phyloP scores from a whole-genome alignment of 2,797 vertebrate species.

The Lagodon rhomboides region DNA sequence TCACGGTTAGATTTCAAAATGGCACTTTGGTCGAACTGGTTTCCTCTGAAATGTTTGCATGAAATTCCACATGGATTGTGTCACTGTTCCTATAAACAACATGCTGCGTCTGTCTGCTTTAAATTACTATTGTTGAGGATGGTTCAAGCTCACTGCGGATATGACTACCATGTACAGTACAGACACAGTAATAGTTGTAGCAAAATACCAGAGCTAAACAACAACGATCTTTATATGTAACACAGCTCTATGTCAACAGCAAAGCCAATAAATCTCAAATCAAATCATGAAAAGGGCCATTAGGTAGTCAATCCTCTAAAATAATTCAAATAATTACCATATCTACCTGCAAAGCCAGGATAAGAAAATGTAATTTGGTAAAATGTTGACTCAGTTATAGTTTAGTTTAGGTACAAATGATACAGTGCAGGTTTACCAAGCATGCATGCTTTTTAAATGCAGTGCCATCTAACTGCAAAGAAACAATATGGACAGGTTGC shows the following conservation, averaged over 20 bases:
- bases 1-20: constrained; percentile 22
- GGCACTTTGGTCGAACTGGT: not conserved
- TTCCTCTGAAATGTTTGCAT: not conserved
- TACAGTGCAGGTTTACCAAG: not conserved
- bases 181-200: constrained; percentile 14
- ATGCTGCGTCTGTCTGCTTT: constrained; percentile 29
- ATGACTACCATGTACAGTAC: constrained; percentile 2
- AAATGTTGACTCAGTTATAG: not conserved
- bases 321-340: not conserved
- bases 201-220: constrained; percentile 17
- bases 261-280: constrained; percentile 34
- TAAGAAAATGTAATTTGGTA: not conserved
- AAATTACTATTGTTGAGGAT: constrained; percentile 30
- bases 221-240: constrained; percentile 41
- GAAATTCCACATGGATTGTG: constrained; percentile 1
- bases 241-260: constrained; percentile 28
- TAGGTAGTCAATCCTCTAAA: not conserved
- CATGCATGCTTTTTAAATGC: not conserved
- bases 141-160: constrained; percentile 24
- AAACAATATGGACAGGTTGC: not conserved
- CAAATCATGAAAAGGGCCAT: constrained; percentile 10
- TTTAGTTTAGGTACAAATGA: not conserved
- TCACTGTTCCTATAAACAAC: constrained; percentile 19
- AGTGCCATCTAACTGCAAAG: not conserved
- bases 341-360: not conserved